Evolutionary conservation across 2,113 vertebrate genomes (phyloP).

Genomic region (Datnioides undecimradiatus): DNA sequence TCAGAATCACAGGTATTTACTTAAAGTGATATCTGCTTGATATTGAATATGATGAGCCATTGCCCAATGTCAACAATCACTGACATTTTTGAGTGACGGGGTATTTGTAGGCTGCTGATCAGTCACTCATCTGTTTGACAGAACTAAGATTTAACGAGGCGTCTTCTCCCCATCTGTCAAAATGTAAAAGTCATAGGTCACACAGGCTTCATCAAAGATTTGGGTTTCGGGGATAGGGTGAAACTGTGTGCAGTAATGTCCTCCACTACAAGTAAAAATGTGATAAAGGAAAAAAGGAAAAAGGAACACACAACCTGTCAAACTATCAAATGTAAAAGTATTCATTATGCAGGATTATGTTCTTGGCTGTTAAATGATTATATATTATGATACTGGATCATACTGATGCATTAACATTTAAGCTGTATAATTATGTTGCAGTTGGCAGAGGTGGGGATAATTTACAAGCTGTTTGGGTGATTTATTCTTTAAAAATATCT

Average conservation of each 20-base stretch:
- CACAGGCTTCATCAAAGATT: not conserved
- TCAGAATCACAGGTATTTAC: not conserved
- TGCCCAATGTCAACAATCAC: not conserved
- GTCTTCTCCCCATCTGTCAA: conserved; percentile 11
- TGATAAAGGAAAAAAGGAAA: too few species aligned
- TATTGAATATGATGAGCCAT: not conserved
- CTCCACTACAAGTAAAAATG: not conserved
- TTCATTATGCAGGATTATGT: not conserved
- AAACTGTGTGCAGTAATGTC: not conserved
- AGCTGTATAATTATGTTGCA: not conserved
- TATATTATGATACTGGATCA: not conserved
- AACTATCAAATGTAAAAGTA: too few species aligned
- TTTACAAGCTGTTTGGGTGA: not conserved
- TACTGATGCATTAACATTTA: not conserved
- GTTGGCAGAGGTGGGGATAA: not conserved
- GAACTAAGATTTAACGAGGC: conserved; percentile 19
- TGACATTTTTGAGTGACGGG: conserved; percentile 1
- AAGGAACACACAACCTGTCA: too few species aligned
- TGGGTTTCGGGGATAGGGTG: not conserved
- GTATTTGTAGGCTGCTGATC: conserved; percentile 11
- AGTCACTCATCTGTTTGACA: conserved; percentile 11
- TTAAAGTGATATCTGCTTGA: not conserved
- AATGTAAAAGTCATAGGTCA: not conserved
- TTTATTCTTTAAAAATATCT: not conserved
- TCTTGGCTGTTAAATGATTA: not conserved